Evolutionary conservation across 92 coral and sea anemone species (phyloP).

Genomic region (Epizoanthus rinbou): DNA sequence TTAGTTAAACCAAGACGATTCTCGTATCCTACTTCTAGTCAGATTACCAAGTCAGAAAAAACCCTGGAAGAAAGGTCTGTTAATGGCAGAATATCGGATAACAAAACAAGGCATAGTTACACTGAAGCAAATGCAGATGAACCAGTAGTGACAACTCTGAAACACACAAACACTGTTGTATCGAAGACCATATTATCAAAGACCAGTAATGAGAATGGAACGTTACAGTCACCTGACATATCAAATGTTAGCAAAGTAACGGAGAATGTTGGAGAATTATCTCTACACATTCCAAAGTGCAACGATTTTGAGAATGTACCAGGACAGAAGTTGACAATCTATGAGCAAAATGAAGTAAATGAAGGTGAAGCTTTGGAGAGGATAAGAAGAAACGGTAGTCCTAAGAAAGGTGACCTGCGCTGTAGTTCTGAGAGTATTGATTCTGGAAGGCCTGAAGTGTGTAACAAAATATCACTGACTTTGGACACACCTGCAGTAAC

Average conservation of each 20-base stretch:
- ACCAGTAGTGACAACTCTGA: neutral
- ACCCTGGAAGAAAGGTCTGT: neutral
- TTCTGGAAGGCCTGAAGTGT: neutral
- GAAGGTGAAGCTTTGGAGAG: neutral
- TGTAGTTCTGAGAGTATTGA: neutral
- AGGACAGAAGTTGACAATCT: neutral
- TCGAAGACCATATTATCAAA: neutral
- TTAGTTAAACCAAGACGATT: constrained; percentile 59
- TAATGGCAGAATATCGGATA: constrained; percentile 3
- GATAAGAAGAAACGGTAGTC: neutral
- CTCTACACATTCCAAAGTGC: neutral
- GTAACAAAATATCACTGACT: neutral
- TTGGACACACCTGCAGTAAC: neutral
- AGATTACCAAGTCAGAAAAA: constrained; percentile 13
- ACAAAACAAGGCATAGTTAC: neutral
- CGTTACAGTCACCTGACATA: neutral
- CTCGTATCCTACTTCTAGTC: constrained; percentile 56
- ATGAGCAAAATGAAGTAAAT: neutral
- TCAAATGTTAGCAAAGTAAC: neutral
- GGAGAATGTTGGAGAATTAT: neutral
- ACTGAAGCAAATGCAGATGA: constrained; percentile 8
- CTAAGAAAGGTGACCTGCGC: neutral
- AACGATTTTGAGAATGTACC: neutral
- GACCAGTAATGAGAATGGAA: neutral
- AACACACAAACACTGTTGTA: neutral